phyloP scores from a whole-genome alignment of 2,888 invertebrate genomes.

The Lomographa bimaculata region DNA sequence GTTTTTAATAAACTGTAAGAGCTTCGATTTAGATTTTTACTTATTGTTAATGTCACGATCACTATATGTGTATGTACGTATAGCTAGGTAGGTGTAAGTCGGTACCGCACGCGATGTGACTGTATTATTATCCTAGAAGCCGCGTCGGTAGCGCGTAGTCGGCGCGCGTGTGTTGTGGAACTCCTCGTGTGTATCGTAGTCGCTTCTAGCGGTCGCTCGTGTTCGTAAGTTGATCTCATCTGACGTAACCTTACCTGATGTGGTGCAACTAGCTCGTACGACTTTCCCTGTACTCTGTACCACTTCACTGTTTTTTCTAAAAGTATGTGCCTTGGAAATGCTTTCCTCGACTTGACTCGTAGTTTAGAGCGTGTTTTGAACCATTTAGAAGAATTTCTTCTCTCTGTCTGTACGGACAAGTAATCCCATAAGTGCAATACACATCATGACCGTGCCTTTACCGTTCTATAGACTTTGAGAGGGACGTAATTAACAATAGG shows the following conservation, averaged over 20 bases:
- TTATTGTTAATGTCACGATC: constrained; percentile 44
- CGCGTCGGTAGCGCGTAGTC: constrained; percentile 15
- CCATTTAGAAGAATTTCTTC: constrained; percentile 77
- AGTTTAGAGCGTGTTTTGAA: constrained; percentile 80
- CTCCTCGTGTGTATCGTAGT: constrained; percentile 46
- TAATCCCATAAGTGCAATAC: constrained; percentile 80
- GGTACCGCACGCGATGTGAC: constrained; percentile 22
- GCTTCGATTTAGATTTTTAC: constrained; percentile 67
- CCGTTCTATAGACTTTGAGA: constrained; percentile 82
- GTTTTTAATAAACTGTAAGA: constrained; percentile 65
- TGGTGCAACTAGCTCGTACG: constrained; percentile 49
- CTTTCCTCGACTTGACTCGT: constrained; percentile 79
- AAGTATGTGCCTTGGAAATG: constrained; percentile 83
- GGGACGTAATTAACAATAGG: constrained; percentile 83
- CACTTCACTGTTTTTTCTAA: constrained; percentile 78
- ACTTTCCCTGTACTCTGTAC: constrained; percentile 61
- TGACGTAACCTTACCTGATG: constrained; percentile 56
- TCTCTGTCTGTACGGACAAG: constrained; percentile 76
- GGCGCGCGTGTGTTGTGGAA: constrained; percentile 21
- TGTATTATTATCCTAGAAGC: constrained; percentile 7
- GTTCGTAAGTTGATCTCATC: constrained; percentile 55
- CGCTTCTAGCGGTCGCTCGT: constrained; percentile 73
- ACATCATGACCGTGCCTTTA: constrained; percentile 84
- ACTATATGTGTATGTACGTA: constrained; percentile 39
- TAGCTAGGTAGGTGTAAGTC: constrained; percentile 33